phyloP scores from a whole-genome alignment of 2,797 vertebrate species.

The Anas georgica region DNA sequence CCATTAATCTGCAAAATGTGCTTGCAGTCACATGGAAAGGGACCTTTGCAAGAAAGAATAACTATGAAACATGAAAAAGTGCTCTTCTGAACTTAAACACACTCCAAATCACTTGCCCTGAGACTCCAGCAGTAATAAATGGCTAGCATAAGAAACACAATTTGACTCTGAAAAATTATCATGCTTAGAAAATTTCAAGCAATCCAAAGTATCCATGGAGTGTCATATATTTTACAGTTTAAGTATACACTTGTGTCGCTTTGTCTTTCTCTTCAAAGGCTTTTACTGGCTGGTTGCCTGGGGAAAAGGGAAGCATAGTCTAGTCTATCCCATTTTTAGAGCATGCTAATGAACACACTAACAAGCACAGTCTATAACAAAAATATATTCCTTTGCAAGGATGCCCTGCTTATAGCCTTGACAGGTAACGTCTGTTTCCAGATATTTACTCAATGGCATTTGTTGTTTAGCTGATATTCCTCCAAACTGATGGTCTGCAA shows the following conservation, averaged over 20 bases:
- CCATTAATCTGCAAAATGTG: background rate
- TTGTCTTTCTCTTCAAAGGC: conserved; percentile 54
- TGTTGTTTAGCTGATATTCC: background rate
- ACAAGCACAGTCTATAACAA: conserved; percentile 5
- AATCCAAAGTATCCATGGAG: conserved; percentile 67
- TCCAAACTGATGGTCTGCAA: background rate
- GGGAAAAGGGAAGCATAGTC: conserved; percentile 23
- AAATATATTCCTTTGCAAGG: background rate
- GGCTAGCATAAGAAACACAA: background rate
- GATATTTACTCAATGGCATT: background rate
- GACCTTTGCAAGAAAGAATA: background rate
- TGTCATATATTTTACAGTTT: conserved; percentile 64
- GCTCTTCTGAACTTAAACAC: conserved; percentile 51
- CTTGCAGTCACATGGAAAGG: background rate
- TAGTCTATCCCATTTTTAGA: background rate
- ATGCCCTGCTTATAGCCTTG: background rate
- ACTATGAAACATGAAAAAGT: conserved; percentile 2
- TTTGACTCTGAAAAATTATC: conserved; percentile 57
- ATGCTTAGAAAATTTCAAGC: conserved; percentile 60
- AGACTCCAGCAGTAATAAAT: conserved; percentile 1
- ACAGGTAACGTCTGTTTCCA: background rate
- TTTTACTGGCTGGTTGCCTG: conserved; percentile 66
- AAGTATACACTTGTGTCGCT: conserved; percentile 64
- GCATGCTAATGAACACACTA: background rate
- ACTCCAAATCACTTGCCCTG: conserved; percentile 25